Evolutionary conservation across 2,797 vertebrate genomes (phyloP).

Genomic region (Chanos chanos): DNA sequence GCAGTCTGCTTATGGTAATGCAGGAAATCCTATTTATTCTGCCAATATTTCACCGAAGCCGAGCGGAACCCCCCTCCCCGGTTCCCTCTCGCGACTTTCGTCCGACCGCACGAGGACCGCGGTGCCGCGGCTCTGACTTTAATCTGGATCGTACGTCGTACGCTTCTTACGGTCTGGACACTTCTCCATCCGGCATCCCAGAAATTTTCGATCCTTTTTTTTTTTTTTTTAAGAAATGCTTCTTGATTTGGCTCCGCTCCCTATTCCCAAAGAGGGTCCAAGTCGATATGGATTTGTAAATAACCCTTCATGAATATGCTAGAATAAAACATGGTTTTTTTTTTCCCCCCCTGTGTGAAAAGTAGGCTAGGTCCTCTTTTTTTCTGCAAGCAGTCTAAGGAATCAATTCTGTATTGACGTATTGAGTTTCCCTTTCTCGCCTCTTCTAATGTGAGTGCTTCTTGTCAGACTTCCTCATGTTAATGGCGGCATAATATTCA

Average conservation of each 20-base stretch:
- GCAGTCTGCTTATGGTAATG: too few species aligned
- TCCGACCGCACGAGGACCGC: too few species aligned
- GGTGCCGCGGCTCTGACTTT: too few species aligned
- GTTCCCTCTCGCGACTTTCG: too few species aligned
- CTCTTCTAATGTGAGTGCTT: conserved; percentile 31
- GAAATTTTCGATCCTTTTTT: conserved; percentile 37
- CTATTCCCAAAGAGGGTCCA: conserved; percentile 35
- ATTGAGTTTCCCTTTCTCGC: conserved; percentile 36
- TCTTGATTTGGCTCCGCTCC: conserved; percentile 33
- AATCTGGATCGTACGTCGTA: too few species aligned
- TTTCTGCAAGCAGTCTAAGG: conserved; percentile 24
- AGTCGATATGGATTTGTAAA: conserved; percentile 53
- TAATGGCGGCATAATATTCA: conserved; percentile 20
- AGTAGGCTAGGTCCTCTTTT: conserved; percentile 32
- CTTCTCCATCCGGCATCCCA: too few species aligned
- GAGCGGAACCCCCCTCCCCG: too few species aligned
- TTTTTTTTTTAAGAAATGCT: conserved; percentile 24
- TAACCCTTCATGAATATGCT: conserved; percentile 49
- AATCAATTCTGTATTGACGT: conserved; percentile 49
- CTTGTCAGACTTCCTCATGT: conserved; percentile 44
- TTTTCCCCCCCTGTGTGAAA: conserved; percentile 9
- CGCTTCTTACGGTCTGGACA: too few species aligned
- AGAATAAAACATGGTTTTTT: conserved; percentile 19
- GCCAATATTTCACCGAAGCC: too few species aligned
- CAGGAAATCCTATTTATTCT: too few species aligned